Percentiles rank a stretch among this genome's conserved stretches.
Conservation (phyloP, 2,888 invertebrate genomes). For the Drosophila meridionalis region DNA sequence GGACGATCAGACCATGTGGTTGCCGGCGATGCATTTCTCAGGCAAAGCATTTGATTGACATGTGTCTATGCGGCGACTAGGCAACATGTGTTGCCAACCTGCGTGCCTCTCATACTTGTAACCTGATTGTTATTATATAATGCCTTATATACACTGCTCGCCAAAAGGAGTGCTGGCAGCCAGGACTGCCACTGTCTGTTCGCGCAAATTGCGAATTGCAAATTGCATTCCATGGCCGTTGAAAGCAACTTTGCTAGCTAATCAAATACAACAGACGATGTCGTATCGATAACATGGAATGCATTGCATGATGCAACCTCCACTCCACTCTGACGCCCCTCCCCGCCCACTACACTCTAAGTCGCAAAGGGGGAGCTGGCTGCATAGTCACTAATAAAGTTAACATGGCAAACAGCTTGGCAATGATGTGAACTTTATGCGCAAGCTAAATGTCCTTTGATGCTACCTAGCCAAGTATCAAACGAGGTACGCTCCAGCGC, state of each 20-base stretch:
- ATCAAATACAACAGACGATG: slow-evolving; percentile 64
- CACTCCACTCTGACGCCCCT: background rate
- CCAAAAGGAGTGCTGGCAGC: background rate
- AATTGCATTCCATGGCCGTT: slow-evolving; percentile 42
- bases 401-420: slow-evolving; percentile 71
- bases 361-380: background rate
- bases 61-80: slow-evolving; percentile 60
- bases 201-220: slow-evolving; percentile 45
- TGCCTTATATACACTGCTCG: slow-evolving; percentile 18
- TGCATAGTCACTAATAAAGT: slow-evolving; percentile 60
- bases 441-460: slow-evolving; percentile 74
- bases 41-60: slow-evolving; percentile 66
- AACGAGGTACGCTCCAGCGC: slow-evolving; percentile 53
- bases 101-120: slow-evolving; percentile 44
- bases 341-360: background rate
- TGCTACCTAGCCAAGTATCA: slow-evolving; percentile 48
- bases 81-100: slow-evolving; percentile 65
- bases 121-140: slow-evolving; percentile 63
- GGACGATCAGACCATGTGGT: slow-evolving; percentile 8
- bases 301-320: background rate
- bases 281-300: slow-evolving; percentile 59
- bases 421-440: slow-evolving; percentile 71
- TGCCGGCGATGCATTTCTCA: slow-evolving; percentile 28
- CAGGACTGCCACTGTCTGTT: slow-evolving; percentile 10
- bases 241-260: slow-evolving; percentile 54